These are phyloP conservation scores for Thecophora atra DNA, from an alignment of 2,888 invertebrate genomes.

Conservation along the genomic window DNA sequence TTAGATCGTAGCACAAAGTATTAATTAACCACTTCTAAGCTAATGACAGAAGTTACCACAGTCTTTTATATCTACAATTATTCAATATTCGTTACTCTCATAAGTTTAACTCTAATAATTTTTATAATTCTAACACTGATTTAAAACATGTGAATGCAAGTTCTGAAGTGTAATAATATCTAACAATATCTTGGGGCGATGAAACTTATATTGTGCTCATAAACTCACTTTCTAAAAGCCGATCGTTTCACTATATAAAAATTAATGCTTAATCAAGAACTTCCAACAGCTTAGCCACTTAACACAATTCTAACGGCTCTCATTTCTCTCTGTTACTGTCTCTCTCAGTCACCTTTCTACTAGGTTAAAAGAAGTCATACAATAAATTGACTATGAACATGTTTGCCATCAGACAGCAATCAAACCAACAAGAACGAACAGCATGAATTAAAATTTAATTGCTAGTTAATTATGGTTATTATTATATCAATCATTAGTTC, in stretches of 20 bases:
- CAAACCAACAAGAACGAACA: slow-evolving; percentile 12
- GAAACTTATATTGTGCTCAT: too few relatives aligned
- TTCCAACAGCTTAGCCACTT: neutral
- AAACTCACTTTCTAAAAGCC: too few relatives aligned
- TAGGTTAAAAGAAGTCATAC: slow-evolving; percentile 12
- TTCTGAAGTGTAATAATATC: too few relatives aligned
- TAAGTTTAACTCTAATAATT: too few relatives aligned
- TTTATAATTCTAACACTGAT: too few relatives aligned
- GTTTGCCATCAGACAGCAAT: slow-evolving; percentile 51
- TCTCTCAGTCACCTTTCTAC: neutral
- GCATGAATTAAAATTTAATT: neutral
- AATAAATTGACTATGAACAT: slow-evolving; percentile 60
- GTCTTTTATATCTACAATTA: too few relatives aligned
- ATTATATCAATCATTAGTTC: neutral
- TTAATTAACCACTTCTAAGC: neutral
- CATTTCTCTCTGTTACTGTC: slow-evolving; percentile 5
- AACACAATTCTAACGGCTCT: neutral
- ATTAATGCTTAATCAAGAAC: neutral
- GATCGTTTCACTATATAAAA: too few relatives aligned
- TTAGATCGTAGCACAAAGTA: neutral
- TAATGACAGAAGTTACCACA: neutral
- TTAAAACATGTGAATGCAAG: too few relatives aligned
- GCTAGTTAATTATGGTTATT: too few relatives aligned
- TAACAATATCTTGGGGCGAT: too few relatives aligned
- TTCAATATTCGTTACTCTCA: too few relatives aligned